phyloP scores from a whole-genome alignment of 1,140 invertebrate genomes.

The Cherax quadricarinatus region DNA sequence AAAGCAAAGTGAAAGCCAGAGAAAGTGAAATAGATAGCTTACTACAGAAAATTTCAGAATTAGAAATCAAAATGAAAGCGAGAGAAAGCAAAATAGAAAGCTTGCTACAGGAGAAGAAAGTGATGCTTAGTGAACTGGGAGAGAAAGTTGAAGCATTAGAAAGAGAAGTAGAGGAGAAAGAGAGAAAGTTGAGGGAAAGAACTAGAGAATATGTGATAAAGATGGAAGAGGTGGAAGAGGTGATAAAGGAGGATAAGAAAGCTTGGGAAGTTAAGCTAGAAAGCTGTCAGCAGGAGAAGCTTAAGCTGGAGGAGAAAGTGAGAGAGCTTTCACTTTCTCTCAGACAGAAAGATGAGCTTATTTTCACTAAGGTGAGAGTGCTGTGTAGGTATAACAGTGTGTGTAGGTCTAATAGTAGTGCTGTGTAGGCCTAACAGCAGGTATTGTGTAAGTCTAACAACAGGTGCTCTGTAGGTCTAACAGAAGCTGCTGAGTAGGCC shows the following conservation, averaged over 20 bases:
- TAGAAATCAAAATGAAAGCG: constrained; percentile 8
- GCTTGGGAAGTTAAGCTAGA: constrained; percentile 10
- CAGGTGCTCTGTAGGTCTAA: too few species aligned
- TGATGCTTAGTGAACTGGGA: constrained; percentile 36
- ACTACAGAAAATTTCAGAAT: background rate
- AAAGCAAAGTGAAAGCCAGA: background rate
- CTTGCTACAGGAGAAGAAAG: constrained; percentile 41
- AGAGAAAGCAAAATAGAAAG: constrained; percentile 50
- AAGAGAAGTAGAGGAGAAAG: constrained; percentile 50
- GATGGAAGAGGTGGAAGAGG: constrained; percentile 38
- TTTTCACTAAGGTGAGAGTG: constrained; percentile 43
- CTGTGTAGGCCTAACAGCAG: too few species aligned
- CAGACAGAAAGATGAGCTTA: constrained; percentile 20
- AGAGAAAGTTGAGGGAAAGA: constrained; percentile 21
- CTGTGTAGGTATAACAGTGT: too few species aligned
- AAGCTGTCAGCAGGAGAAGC: constrained; percentile 44
- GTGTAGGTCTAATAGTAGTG: too few species aligned
- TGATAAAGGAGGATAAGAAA: constrained; percentile 3
- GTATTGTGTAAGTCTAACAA: too few species aligned
- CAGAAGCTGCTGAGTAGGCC: too few species aligned
- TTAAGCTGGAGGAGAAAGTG: constrained; percentile 19
- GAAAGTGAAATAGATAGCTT: constrained; percentile 49
- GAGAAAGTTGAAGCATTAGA: constrained; percentile 46
- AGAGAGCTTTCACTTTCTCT: constrained; percentile 1
- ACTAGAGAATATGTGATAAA: constrained; percentile 20